Evolutionary conservation across 1,140 invertebrate species (phyloP).

Genomic region (Drosophila kikkawai): DNA sequence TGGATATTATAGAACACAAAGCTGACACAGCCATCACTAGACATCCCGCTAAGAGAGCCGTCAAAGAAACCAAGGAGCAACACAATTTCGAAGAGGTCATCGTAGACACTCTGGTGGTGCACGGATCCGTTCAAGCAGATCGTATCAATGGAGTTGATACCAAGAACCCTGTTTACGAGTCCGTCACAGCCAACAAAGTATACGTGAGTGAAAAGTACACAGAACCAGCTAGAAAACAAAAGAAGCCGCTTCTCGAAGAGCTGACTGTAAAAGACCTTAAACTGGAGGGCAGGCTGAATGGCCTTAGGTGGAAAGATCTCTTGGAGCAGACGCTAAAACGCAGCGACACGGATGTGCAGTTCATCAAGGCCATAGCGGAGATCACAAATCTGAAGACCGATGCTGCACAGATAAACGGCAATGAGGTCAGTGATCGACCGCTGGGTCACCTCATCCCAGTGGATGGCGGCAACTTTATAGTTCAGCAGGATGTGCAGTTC

Average conservation of each 20-base stretch:
- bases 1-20: constrained; percentile 60
- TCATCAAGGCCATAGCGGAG: constrained; percentile 53
- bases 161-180: constrained; percentile 51
- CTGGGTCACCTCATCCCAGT: constrained; percentile 63
- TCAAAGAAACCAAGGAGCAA: not conserved
- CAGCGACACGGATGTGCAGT: constrained; percentile 53
- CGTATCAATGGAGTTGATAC: constrained; percentile 63
- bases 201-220: constrained; percentile 57
- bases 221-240: constrained; percentile 11
- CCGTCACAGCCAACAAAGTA: constrained; percentile 58
- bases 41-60: constrained; percentile 35
- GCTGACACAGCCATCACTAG: not conserved
- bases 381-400: constrained; percentile 56
- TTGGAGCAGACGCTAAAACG: constrained; percentile 69
- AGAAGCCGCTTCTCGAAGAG: constrained; percentile 21
- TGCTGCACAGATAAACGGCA: constrained; percentile 53
- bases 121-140: constrained; percentile 40
- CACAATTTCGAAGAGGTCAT: constrained; percentile 64
- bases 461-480: constrained; percentile 68
- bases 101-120: constrained; percentile 63
- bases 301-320: constrained; percentile 54
- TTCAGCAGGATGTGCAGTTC: constrained; percentile 85
- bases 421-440: constrained; percentile 61
- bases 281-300: constrained; percentile 66
- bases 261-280: constrained; percentile 49